Evolutionary conservation across 2,113 vertebrate genomes (phyloP).

Genomic region (Lucifuga dentata): DNA sequence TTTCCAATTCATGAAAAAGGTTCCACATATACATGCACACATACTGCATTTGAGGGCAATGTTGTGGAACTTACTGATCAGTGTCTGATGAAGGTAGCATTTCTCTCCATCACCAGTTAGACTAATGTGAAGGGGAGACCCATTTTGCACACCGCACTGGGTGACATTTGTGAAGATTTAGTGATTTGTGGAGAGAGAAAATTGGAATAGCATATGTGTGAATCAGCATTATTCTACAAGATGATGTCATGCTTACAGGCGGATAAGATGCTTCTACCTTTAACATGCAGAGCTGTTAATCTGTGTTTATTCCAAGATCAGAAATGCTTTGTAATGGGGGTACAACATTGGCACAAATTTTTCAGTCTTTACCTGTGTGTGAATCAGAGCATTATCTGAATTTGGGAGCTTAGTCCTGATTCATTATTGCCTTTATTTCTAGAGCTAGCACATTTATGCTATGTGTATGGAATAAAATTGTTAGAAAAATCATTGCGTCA

Average conservation of each 20-base stretch:
- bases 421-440: slow-evolving; percentile 30
- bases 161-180: slow-evolving; percentile 76
- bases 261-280: slow-evolving; percentile 31
- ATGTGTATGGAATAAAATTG: slow-evolving; percentile 9
- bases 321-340: slow-evolving; percentile 43
- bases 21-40: slow-evolving; percentile 43
- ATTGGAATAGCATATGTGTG: slow-evolving; percentile 82
- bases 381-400: slow-evolving; percentile 9
- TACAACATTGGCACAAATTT: slow-evolving; percentile 1
- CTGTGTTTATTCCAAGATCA: slow-evolving; percentile 32
- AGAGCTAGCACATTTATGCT: slow-evolving; percentile 9
- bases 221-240: slow-evolving; percentile 82
- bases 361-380: not conserved
- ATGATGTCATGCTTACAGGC: slow-evolving; percentile 81
- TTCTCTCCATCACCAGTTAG: slow-evolving; percentile 73
- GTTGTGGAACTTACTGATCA: slow-evolving; percentile 73
- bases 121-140: slow-evolving; percentile 76
- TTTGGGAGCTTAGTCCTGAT: slow-evolving; percentile 27
- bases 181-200: slow-evolving; percentile 73
- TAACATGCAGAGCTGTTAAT: slow-evolving; percentile 44
- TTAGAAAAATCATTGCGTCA: slow-evolving; percentile 1
- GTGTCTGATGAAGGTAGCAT: slow-evolving; percentile 66
- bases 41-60: slow-evolving; percentile 47
- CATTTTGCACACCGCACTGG: slow-evolving; percentile 68
- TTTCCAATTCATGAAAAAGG: slow-evolving; percentile 74